A percentile compares a stretch with the other conserved stretches of the same genome.
phyloP scores from a whole-genome alignment of 2,797 vertebrate genomes.

The Leucoraja ocellata region DNA sequence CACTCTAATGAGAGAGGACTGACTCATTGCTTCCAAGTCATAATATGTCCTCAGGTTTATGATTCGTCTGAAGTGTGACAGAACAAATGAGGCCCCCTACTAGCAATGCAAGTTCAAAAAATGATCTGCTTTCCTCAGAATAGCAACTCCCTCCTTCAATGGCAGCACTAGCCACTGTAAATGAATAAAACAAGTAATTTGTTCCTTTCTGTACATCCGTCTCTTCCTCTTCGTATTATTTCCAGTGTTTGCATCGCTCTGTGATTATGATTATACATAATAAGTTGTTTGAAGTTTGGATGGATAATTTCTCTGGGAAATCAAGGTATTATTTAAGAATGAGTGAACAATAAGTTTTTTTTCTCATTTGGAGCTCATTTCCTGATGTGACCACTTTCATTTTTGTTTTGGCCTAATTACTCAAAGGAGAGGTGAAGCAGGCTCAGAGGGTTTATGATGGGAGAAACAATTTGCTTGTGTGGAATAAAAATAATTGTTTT shows the following conservation, averaged over 20 bases:
- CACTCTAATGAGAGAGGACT: background rate
- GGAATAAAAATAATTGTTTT: background rate
- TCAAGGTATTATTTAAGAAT: constrained; percentile 27
- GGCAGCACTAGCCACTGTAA: background rate
- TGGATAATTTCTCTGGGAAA: constrained; percentile 23
- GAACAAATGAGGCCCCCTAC: constrained; percentile 5
- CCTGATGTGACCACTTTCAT: constrained; percentile 34
- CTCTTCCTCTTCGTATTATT: background rate
- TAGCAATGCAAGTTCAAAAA: background rate
- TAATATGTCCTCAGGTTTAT: background rate
- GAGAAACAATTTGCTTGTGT: background rate
- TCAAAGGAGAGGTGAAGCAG: background rate
- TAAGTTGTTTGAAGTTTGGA: constrained; percentile 30
- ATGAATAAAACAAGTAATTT: background rate
- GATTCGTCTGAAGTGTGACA: background rate
- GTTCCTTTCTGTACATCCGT: background rate
- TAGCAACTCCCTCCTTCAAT: background rate
- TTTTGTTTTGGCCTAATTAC: background rate
- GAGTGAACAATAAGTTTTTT: background rate
- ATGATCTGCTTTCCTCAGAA: background rate
- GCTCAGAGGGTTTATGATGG: background rate
- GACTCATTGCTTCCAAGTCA: background rate
- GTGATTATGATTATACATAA: background rate
- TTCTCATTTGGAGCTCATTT: background rate
- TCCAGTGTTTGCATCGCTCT: background rate